Conservation (phyloP, 1,140 invertebrate genomes). For the Neodiprion lecontei region DNA sequence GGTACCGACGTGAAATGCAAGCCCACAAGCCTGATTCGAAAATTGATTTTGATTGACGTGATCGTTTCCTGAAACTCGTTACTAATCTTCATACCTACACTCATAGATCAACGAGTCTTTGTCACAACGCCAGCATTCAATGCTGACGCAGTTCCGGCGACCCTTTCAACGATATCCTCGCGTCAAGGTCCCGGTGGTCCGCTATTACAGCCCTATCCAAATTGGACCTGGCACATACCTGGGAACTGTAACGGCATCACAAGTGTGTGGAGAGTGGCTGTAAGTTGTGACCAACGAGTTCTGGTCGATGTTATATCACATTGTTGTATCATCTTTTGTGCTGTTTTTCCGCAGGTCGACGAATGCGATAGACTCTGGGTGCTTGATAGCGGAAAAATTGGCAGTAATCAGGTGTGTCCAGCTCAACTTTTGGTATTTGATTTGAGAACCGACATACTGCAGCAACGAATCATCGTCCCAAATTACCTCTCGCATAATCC, state of each 20-base stretch:
- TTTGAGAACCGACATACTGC: conserved; percentile 49
- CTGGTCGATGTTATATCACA: too few species aligned
- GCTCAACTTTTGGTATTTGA: conserved; percentile 59
- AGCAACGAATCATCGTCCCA: conserved; percentile 51
- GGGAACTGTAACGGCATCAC: conserved; percentile 31
- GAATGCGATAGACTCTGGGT: conserved; percentile 60
- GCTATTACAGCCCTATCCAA: conserved; percentile 35
- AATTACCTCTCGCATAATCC: conserved; percentile 29
- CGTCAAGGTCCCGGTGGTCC: conserved; percentile 21
- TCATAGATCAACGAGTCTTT: conserved; percentile 32
- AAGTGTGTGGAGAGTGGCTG: conserved; percentile 34
- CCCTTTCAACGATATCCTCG: conserved; percentile 25
- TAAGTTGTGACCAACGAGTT: background rate
- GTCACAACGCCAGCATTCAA: conserved; percentile 32
- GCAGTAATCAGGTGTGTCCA: conserved; percentile 48
- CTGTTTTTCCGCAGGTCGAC: conserved; percentile 40
- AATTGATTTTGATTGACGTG: too few species aligned
- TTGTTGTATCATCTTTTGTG: too few species aligned
- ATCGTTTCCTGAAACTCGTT: background rate
- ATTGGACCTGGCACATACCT: conserved; percentile 36
- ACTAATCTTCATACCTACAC: background rate
- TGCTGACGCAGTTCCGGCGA: conserved; percentile 33
- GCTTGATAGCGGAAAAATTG: conserved; percentile 59
- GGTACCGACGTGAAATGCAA: background rate
- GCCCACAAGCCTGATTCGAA: background rate